Conservation (phyloP, 2,113 vertebrate genomes). For the Scolopax mira region DNA sequence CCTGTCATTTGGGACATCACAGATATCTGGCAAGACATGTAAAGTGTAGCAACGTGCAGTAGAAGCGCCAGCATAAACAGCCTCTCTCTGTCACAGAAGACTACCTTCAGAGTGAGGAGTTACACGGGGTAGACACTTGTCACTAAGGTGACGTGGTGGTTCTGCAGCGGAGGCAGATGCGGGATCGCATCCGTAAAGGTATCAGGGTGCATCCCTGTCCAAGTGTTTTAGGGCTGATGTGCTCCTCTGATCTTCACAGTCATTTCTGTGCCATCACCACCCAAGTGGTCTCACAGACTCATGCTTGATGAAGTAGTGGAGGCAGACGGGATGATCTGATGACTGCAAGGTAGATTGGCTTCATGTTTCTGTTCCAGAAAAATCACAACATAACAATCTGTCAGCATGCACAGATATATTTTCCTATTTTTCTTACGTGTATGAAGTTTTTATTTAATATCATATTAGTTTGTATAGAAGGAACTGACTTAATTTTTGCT, state of each 20-base stretch:
- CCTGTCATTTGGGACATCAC: conserved; percentile 66
- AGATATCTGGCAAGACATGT: conserved; percentile 44
- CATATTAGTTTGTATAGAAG: neutral
- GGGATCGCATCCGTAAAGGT: neutral
- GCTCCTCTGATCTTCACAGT: conserved; percentile 8
- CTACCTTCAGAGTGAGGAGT: conserved; percentile 39
- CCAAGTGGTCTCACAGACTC: neutral
- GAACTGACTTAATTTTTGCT: neutral
- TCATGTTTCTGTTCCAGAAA: neutral
- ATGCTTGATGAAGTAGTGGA: conserved; percentile 16
- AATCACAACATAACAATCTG: conserved; percentile 24
- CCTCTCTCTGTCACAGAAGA: conserved; percentile 56
- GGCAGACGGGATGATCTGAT: conserved; percentile 14
- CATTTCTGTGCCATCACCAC: neutral
- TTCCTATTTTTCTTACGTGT: neutral
- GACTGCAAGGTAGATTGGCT: neutral
- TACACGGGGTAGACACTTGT: neutral
- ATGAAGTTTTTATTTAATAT: neutral
- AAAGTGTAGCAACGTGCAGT: conserved; percentile 30
- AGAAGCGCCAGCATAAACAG: conserved; percentile 33
- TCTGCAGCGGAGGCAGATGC: neutral
- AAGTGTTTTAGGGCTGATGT: neutral
- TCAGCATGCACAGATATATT: neutral
- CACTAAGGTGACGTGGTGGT: neutral
- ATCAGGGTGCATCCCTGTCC: neutral